These are phyloP conservation scores for Chrysochloris asiatica DNA, from an alignment of 2,113 vertebrate species.

Conservation along the genomic window DNA sequence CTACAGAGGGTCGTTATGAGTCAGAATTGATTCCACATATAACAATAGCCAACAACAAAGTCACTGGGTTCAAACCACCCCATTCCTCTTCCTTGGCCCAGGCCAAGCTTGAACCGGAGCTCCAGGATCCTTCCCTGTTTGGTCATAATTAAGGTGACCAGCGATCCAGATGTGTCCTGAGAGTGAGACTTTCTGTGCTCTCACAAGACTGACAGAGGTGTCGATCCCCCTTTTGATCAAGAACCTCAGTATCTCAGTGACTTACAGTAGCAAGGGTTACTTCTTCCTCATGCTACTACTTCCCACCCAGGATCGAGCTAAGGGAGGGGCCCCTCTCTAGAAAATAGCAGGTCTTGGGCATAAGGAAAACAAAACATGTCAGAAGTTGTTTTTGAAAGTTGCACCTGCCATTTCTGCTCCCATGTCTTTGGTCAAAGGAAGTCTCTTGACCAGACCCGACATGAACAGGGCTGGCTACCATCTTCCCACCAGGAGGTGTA, in stretches of 20 bases:
- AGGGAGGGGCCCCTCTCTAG: too few relatives aligned
- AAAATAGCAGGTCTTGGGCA: not conserved
- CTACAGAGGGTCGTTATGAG: too few relatives aligned
- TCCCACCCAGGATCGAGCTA: not conserved
- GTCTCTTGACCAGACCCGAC: not conserved
- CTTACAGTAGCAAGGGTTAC: not conserved
- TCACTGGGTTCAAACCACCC: too few relatives aligned
- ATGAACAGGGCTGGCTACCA: rapidly evolving
- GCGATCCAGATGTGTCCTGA: too few relatives aligned
- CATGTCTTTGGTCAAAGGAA: not conserved
- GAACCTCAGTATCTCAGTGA: not conserved
- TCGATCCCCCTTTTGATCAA: not conserved
- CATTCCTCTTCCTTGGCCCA: not conserved
- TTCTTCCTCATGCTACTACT: not conserved
- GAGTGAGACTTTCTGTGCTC: too few relatives aligned
- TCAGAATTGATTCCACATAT: too few relatives aligned
- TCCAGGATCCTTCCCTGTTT: not conserved
- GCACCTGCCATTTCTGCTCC: not conserved
- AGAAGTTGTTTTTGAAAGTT: not conserved
- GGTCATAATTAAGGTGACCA: too few relatives aligned
- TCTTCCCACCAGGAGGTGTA: not conserved
- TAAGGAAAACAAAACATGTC: not conserved
- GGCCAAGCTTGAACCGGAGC: not conserved
- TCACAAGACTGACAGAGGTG: too few relatives aligned
- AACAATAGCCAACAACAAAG: too few relatives aligned